These are phyloP conservation scores for Mesoligia furuncula DNA, from an alignment of 2,888 invertebrate species.

Conservation along the genomic window DNA sequence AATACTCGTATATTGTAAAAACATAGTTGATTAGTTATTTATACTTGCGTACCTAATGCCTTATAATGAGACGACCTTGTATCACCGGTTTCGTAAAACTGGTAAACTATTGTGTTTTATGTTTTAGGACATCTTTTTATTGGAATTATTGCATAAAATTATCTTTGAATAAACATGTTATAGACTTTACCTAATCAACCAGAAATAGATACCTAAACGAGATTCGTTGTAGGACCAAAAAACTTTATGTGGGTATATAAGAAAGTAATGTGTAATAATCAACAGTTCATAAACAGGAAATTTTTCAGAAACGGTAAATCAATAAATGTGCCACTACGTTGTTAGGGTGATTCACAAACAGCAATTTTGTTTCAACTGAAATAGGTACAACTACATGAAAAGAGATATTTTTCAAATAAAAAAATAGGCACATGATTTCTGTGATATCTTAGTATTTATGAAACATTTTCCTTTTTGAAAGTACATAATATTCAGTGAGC, in stretches of 20 bases:
- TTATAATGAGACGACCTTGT: constrained; percentile 60
- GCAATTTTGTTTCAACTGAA: neutral
- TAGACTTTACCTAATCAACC: constrained; percentile 45
- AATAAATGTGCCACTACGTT: constrained; percentile 16
- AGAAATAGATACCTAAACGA: constrained; percentile 48
- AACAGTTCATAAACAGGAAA: constrained; percentile 17
- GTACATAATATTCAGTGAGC: neutral
- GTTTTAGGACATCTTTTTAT: constrained; percentile 54
- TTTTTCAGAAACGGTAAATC: constrained; percentile 14
- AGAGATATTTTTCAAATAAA: neutral
- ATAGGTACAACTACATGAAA: neutral
- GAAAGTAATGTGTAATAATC: constrained; percentile 7
- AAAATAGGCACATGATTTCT: neutral
- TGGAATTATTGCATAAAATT: constrained; percentile 65
- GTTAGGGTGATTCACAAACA: neutral
- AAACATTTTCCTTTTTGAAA: constrained; percentile 23
- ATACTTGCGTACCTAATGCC: constrained; percentile 35
- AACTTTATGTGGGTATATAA: constrained; percentile 1
- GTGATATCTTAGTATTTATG: neutral
- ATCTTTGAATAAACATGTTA: constrained; percentile 59
- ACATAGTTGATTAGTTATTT: constrained; percentile 47
- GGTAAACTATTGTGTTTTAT: constrained; percentile 64
- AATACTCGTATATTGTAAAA: constrained; percentile 18
- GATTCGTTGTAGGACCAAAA: constrained; percentile 19
- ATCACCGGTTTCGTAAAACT: constrained; percentile 63